Percentiles rank a stretch among this genome's conserved stretches.
Evolutionary conservation across 2,888 invertebrate species (phyloP).

Genomic region (Volucella zonaria): DNA sequence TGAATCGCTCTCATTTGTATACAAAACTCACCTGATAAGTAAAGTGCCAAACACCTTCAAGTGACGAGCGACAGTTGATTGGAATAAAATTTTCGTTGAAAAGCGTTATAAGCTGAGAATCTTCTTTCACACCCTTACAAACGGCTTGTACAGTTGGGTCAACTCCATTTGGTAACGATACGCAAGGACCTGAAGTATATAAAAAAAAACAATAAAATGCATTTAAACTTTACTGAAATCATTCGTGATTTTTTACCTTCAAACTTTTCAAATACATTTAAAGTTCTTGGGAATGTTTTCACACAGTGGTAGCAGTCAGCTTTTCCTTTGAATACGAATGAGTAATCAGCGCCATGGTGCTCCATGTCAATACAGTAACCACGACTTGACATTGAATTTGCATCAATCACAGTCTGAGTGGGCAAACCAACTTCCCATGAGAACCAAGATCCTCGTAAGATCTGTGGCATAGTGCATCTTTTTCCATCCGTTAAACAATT

Average conservation of each 20-base stretch:
- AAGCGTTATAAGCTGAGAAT: constrained; percentile 92
- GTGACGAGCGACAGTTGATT: constrained; percentile 94
- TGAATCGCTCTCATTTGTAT: background rate
- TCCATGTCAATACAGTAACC: constrained; percentile 89
- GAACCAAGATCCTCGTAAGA: constrained; percentile 94
- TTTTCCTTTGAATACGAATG: constrained; percentile 89
- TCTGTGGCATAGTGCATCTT: constrained; percentile 89
- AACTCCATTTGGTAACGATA: constrained; percentile 86
- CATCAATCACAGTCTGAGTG: constrained; percentile 92
- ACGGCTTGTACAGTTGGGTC: constrained; percentile 90
- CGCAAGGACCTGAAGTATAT: constrained; percentile 87
- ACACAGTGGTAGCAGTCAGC: constrained; percentile 91
- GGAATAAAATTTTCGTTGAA: constrained; percentile 95
- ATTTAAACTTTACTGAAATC: background rate
- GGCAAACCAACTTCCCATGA: constrained; percentile 93
- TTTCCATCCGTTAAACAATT: constrained; percentile 76
- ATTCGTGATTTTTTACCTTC: constrained; percentile 85
- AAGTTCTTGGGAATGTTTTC: constrained; percentile 91
- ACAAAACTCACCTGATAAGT: constrained; percentile 87
- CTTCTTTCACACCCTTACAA: constrained; percentile 88
- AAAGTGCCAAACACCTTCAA: constrained; percentile 98
- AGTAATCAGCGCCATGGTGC: constrained; percentile 92
- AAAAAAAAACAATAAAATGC: constrained; percentile 2
- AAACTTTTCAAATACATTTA: constrained; percentile 94
- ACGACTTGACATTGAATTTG: constrained; percentile 89